Evolutionary conservation across 2,113 vertebrate genomes (phyloP).

Genomic region (Otocyon megalotis): DNA sequence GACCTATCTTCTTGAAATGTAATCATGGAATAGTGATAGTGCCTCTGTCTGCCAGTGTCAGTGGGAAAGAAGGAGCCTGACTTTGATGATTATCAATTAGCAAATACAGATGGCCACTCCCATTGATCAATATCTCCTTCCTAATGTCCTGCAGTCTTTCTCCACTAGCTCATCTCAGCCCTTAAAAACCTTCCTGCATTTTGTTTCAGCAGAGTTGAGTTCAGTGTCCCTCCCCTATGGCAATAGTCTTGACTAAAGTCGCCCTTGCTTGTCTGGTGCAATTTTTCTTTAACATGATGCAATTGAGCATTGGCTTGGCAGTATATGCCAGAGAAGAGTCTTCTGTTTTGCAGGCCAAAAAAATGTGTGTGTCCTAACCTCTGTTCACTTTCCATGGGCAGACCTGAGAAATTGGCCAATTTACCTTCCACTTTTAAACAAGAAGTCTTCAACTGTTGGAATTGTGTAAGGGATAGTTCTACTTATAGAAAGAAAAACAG

Average conservation of each 20-base stretch:
- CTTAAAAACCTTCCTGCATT: neutral
- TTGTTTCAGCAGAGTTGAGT: neutral
- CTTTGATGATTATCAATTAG: neutral
- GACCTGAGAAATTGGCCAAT: neutral
- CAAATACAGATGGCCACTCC: neutral
- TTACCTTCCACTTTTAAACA: neutral
- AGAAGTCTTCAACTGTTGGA: neutral
- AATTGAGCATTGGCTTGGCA: fast-evolving
- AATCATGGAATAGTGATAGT: neutral
- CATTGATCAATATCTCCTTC: neutral
- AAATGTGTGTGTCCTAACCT: neutral
- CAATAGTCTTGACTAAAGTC: neutral
- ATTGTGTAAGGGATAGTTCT: neutral
- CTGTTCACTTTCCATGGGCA: neutral
- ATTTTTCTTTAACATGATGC: neutral
- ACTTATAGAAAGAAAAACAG: neutral
- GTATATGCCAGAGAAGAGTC: neutral
- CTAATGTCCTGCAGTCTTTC: neutral
- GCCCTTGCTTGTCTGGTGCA: neutral
- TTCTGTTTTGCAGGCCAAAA: neutral
- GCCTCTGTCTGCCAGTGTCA: neutral
- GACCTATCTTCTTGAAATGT: neutral
- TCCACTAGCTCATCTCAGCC: no score
- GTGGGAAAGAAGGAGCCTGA: neutral
- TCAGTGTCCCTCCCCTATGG: neutral